Percentiles rank a stretch among this genome's conserved stretches.
Evolutionary conservation across 2,113 vertebrate genomes (phyloP).

Genomic region (Paradoxurus hermaphroditus): DNA sequence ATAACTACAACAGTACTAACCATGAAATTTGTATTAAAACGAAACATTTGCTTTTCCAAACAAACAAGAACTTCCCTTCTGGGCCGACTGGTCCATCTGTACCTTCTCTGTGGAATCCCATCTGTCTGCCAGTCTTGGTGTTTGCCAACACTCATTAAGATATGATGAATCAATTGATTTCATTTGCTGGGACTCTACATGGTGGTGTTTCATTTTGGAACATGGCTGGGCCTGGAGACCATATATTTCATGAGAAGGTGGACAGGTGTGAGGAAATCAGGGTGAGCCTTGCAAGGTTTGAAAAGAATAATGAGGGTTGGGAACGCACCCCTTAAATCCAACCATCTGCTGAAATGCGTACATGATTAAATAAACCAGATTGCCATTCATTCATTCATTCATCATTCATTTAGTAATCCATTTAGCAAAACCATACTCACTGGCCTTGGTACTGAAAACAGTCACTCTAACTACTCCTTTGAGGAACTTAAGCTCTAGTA

Average conservation of each 20-base stretch:
- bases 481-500: neutral
- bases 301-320: neutral
- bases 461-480: neutral
- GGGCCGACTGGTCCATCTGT: conserved; percentile 20
- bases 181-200: conserved; percentile 51
- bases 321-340: neutral
- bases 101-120: conserved; percentile 18
- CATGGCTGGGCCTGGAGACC: conserved; percentile 3
- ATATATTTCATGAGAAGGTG: neutral
- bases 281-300: neutral
- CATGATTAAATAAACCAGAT: neutral
- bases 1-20: neutral
- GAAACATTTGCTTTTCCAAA: conserved; percentile 41
- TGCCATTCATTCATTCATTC: neutral
- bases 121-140: conserved; percentile 11
- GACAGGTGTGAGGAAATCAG: neutral
- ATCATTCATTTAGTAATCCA: neutral
- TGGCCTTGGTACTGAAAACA: neutral
- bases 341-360: neutral
- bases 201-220: conserved; percentile 54
- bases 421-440: neutral
- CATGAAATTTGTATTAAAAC: conserved; percentile 39
- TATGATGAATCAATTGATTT: conserved; percentile 50
- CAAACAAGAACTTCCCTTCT: conserved; percentile 35
- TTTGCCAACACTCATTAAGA: conserved; percentile 38